Evolutionary conservation across 2,797 vertebrate genomes (phyloP), one percentile per base, ranked within the genome.

Genomic region (Enteromius viviparus): DNA sequence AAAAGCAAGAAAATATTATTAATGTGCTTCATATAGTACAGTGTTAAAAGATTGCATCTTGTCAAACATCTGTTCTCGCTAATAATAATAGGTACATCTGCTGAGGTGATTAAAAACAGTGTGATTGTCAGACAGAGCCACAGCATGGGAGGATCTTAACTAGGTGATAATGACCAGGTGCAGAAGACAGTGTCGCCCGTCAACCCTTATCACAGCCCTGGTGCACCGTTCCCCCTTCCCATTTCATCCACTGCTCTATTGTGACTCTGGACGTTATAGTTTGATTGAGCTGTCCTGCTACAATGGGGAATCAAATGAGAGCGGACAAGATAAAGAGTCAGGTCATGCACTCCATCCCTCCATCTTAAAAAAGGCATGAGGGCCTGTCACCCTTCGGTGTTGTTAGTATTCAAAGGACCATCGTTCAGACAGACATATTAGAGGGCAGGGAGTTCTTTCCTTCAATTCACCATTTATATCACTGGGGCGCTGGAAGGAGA

Each of bases 241-340:
- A 75, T 42, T 62, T 81, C 26, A 76, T 74, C 80, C 72, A 72
- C 23, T 78, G 37, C 40, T 82, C 81, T 85, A 87, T 92, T 92
- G 89, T 92, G 81, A 76, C 29, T 68, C 83, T 72, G 77, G 45
- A 93, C 91, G 93, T 90, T 91, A 88, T 89, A 85, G 70, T 87
- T 89, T 94, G 91, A 95, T 93, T 92, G 89, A 91, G 86, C 85
- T 83, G 86, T 87, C 88, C 89, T 82, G 69, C 40, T 80, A 87
- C 87, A 91, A 87, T 86, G 77, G 58, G 74, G 80, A 78, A 75
- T 76, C 75, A 83, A 83, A 83, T 55, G 76, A 85, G 65, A 80
- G 45, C 42, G 32, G 69, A 64, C 21, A 26, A 77, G 65, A 76
- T 84, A 86, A 80, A 86, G 60, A 78, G 42, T 34, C 64, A 42